These are phyloP conservation scores for Girardia tigrina DNA, from an alignment of 2,888 invertebrate species.

Conservation along the genomic window DNA sequence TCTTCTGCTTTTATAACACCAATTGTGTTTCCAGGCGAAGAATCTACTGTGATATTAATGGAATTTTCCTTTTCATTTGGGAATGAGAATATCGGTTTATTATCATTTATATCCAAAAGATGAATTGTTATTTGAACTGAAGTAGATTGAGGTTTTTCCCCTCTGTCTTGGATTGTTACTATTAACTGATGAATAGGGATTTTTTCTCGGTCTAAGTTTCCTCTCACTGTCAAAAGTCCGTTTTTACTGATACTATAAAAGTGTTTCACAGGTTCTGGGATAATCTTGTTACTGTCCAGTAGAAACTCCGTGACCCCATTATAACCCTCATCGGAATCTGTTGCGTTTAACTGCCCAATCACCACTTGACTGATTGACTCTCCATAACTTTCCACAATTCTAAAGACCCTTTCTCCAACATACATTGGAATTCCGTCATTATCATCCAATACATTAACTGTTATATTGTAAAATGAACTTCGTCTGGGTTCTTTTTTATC, in stretches of 20 bases:
- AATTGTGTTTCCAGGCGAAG: conserved; percentile 21
- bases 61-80: conserved; percentile 26
- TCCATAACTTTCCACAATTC: conserved; percentile 27
- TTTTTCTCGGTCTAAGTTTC: conserved; percentile 30
- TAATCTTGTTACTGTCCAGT: background rate
- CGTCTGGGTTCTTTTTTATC: background rate
- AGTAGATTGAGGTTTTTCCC: conserved; percentile 16
- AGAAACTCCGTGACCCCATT: conserved; percentile 16
- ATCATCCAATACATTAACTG: conserved; percentile 25
- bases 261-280: background rate
- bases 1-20: conserved; percentile 29
- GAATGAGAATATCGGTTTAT: conserved; percentile 18
- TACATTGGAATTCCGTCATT: conserved; percentile 28
- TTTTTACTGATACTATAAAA: conserved; percentile 21
- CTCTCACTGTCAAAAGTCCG: conserved; percentile 26
- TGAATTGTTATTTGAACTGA: conserved; percentile 29
- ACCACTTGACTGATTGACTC: background rate
- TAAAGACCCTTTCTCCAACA: conserved; percentile 28
- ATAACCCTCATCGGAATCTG: conserved; percentile 27
- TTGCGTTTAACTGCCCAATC: conserved; percentile 24
- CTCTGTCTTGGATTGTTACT: conserved; percentile 25
- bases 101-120: conserved; percentile 30
- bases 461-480: conserved; percentile 21
- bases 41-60: conserved; percentile 25
- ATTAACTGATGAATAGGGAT: conserved; percentile 21